These are phyloP conservation scores for Syrista parreyssii DNA, from an alignment of 2,888 invertebrate species.

Conservation along the genomic window DNA sequence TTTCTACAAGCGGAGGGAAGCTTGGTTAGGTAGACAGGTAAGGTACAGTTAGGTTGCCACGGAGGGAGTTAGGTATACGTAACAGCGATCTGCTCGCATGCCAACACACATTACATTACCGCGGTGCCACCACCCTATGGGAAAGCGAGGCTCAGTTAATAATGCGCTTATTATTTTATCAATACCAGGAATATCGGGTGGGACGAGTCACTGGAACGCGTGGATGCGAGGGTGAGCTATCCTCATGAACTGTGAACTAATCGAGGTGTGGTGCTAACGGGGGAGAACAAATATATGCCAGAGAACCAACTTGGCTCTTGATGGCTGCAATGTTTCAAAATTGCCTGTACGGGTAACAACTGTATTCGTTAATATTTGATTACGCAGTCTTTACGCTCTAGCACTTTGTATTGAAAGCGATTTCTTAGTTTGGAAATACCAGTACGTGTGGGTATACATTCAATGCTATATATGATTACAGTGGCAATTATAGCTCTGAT, in stretches of 20 bases:
- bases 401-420: neutral
- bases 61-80: neutral
- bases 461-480: neutral
- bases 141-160: conserved; percentile 47
- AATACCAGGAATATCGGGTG: conserved; percentile 51
- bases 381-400: conserved; percentile 2
- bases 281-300: conserved; percentile 45
- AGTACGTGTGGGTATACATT: neutral
- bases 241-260: neutral
- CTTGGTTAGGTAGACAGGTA: neutral
- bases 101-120: conserved; percentile 51
- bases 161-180: conserved; percentile 61
- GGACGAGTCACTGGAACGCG: neutral
- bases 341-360: conserved; percentile 42
- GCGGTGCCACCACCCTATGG: conserved; percentile 29
- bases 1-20: conserved; percentile 11
- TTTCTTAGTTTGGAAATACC: neutral
- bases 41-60: neutral
- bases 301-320: conserved; percentile 41
- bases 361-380: conserved; percentile 47
- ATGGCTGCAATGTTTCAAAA: conserved; percentile 41
- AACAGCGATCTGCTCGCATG: conserved; percentile 47
- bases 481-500: neutral
- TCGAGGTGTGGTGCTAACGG: neutral
- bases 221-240: conserved; percentile 6